Percentiles rank a stretch among this genome's conserved stretches.
phyloP scores from a whole-genome alignment of 2,797 vertebrate genomes.

The Enteromius trimaculatus region DNA sequence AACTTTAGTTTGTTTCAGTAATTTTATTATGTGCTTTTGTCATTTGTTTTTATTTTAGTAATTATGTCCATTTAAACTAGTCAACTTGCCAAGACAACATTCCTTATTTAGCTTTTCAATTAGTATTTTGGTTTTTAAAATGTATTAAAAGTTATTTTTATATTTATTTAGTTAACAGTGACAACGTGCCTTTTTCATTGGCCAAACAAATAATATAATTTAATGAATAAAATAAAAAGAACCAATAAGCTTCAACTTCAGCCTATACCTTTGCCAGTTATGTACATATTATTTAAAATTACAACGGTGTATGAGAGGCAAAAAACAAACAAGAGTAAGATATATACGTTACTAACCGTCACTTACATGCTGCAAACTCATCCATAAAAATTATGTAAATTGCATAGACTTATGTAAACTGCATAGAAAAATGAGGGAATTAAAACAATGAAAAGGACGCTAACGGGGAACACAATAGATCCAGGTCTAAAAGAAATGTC shows the following conservation, averaged over 20 bases:
- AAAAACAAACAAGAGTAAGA: neutral
- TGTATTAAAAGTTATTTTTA: neutral
- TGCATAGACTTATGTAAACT: neutral
- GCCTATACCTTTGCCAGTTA: neutral
- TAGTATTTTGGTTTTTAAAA: neutral
- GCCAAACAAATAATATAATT: neutral
- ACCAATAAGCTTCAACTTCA: neutral
- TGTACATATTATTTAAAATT: neutral
- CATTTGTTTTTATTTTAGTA: too few relatives aligned
- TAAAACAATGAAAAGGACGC: neutral
- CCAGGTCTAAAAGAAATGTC: neutral
- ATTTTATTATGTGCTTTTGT: neutral
- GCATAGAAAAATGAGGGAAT: neutral
- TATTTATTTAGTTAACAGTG: neutral
- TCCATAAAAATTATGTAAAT: neutral
- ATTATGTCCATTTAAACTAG: neutral
- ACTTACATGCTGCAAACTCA: neutral
- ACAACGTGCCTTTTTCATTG: neutral
- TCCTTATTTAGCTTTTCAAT: neutral
- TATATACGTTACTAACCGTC: neutral
- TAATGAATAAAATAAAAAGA: neutral
- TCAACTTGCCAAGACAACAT: neutral
- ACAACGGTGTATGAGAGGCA: neutral
- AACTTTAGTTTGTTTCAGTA: neutral
- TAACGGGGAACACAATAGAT: neutral